Base-by-base conservation (phyloP, 2,797 vertebrate genomes). In the Oceanodroma leucorhoa region DNA sequence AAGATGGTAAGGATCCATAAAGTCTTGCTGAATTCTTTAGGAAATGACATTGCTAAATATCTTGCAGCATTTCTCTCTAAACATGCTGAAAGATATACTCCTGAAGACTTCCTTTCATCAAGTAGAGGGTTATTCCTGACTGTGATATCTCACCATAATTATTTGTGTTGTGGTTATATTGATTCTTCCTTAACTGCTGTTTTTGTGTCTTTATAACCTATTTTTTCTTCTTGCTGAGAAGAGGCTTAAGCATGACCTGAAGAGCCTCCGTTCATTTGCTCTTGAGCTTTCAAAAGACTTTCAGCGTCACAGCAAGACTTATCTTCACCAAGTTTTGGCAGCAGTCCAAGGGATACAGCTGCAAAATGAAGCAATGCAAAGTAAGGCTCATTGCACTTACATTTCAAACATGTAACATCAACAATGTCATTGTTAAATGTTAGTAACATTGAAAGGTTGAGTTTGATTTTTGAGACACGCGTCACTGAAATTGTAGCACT, bases 171-270 rank as follows among this genome's bases (percentile, higher is more conserved):
- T 8, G 53, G 26, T 64, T 67, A 53, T 23, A 30, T 10, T 77
- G 75, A 36, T 89, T 61, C 43, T 91, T 95, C 40, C 24, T 60
- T 76, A 64, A 65, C 36, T 77, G 12, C 48, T 87, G 23, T 2
- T 91, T 75, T 89, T 92, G 32, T 89, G 43, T 80, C 64, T 94
- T 90, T 60, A 6, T 83, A 89, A 89, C 1, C 0, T 75, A 21
- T 38, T 87, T 64, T 80, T 51, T 83, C 21, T 96, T 80, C 87
- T 77, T 92, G 7, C 81, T 81, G 79, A 82, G 19, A 91, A 99
- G 99, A 97, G 61, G 30, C 93, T 99, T 87, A 98, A 98, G 81
- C 97, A 96, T 72, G 98, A 98, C 55, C 24, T 98, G 89, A 97
- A 97, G 67, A 98, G 97, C 46, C 96, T 99, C 27, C 97, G 48